Conservation (phyloP, 2,888 invertebrate genomes). For the Troides helena region DNA sequence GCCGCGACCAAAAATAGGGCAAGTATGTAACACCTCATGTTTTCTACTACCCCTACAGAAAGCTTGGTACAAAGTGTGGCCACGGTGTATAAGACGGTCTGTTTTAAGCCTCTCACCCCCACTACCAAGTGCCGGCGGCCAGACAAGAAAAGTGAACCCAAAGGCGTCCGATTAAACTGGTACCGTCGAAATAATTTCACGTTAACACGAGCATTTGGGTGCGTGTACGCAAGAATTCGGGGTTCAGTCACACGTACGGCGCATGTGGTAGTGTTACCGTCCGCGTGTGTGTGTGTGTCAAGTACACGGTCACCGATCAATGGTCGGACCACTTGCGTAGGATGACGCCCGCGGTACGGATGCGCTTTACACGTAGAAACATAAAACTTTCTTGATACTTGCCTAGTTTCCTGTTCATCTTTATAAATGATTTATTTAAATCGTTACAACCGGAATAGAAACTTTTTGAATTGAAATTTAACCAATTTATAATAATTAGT, state of each 20-base stretch:
- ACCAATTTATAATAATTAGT: too few species aligned
- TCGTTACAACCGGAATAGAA: too few species aligned
- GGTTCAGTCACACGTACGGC: constrained; percentile 52
- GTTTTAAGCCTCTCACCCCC: constrained; percentile 76
- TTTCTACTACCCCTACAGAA: constrained; percentile 63
- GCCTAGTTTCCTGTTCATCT: too few species aligned
- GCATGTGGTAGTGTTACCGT: constrained; percentile 35
- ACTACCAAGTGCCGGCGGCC: constrained; percentile 53
- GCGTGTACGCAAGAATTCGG: constrained; percentile 58
- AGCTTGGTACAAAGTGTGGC: constrained; percentile 72
- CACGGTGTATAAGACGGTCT: constrained; percentile 60
- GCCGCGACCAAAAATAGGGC: constrained; percentile 76
- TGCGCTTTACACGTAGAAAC: constrained; percentile 18
- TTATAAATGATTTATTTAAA: too few species aligned
- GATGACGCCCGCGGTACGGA: constrained; percentile 35
- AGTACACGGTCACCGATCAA: constrained; percentile 43
- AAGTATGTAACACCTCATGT: constrained; percentile 71
- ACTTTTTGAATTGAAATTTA: too few species aligned
- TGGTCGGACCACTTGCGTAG: constrained; percentile 42
- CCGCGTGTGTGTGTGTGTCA: constrained; percentile 21
- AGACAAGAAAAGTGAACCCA: constrained; percentile 71
- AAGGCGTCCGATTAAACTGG: constrained; percentile 69
- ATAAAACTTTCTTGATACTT: constrained; percentile 27
- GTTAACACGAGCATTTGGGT: constrained; percentile 57
- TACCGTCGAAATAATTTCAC: constrained; percentile 66